Base-by-base conservation (phyloP, 2,888 invertebrate species). In the Pyrrhia umbra region DNA sequence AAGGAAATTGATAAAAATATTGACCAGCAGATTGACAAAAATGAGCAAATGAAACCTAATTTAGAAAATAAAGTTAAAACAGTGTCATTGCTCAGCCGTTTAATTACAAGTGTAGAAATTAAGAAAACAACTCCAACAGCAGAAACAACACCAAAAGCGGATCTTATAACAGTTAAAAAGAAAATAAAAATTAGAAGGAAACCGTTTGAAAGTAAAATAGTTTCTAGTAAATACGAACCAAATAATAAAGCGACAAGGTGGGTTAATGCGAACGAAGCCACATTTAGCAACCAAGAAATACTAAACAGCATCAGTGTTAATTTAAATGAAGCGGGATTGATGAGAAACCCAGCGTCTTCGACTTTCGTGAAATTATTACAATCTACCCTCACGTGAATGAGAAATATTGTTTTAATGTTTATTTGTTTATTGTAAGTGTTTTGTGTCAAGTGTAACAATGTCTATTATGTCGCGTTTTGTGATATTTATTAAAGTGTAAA, bases 131-230 rank as follows among this genome's bases (percentile, higher is more conserved):
- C 3, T 15, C 6, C 51, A n/a, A 6, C 6, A 8, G 13, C 18
- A 21, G 42, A 52, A n/a, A 47, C 30, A 20, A 23, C 45, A 5
- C n/a, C 23, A 23, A 15, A 20, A 15, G 5, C 9, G 8, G 46
- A 23, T 27, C 1, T 16, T 3, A 13, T 13, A 18, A 20, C 39
- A 15, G 4, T 16, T 6, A 51, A 71, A 58, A 54, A 54, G 2
- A n/a, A 18, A 40, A 37, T 46, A 5, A 40, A 20, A 1, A 52
- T 16, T 18, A 57, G n/a, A 55, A 43, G 25, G 42, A 55, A 23
- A 2, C 51, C 42, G 1, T 72, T 76, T 30, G 66, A 72, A 42
- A 76, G 57, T 47, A 47, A 39, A 55, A 70, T 75, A 55, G 43
- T 72, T 20, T 55, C 54, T 23, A 58, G 39, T 64, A 75, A 58